Evolutionary conservation across 2,888 invertebrate species (phyloP).

Genomic region (Drosophila kambysellisi): DNA sequence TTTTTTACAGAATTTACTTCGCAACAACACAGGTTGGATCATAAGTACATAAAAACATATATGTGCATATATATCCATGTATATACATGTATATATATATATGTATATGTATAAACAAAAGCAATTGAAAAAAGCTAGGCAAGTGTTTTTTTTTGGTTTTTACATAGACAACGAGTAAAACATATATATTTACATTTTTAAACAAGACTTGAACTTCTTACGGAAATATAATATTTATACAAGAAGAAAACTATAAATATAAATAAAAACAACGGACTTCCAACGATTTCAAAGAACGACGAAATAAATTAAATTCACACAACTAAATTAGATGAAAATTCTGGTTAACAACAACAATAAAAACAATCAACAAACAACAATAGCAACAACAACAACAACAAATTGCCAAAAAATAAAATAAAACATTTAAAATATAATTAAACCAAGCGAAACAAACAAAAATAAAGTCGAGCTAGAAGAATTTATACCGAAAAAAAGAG

Average conservation of each 20-base stretch:
- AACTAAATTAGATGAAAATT: constrained; percentile 37
- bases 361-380: constrained; percentile 21
- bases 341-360: constrained; percentile 49
- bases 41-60: constrained; percentile 22
- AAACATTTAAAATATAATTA: background rate
- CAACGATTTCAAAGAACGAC: constrained; percentile 84
- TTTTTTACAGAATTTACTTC: constrained; percentile 75
- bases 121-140: constrained; percentile 32
- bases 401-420: constrained; percentile 61
- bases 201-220: constrained; percentile 74
- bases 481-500: constrained; percentile 57
- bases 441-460: constrained; percentile 4
- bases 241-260: constrained; percentile 30
- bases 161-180: constrained; percentile 23
- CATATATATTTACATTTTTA: constrained; percentile 61
- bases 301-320: constrained; percentile 68
- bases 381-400: constrained; percentile 34
- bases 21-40: constrained; percentile 31
- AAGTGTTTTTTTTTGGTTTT: constrained; percentile 45
- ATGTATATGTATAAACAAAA: constrained; percentile 12
- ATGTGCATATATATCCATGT: constrained; percentile 13
- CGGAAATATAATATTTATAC: constrained; percentile 75
- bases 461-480: constrained; percentile 53
- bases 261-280: constrained; percentile 77
- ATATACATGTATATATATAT: constrained; percentile 20